Base-by-base conservation (phyloP, 2,113 vertebrate genomes). In the Tylochromis polylepis region DNA sequence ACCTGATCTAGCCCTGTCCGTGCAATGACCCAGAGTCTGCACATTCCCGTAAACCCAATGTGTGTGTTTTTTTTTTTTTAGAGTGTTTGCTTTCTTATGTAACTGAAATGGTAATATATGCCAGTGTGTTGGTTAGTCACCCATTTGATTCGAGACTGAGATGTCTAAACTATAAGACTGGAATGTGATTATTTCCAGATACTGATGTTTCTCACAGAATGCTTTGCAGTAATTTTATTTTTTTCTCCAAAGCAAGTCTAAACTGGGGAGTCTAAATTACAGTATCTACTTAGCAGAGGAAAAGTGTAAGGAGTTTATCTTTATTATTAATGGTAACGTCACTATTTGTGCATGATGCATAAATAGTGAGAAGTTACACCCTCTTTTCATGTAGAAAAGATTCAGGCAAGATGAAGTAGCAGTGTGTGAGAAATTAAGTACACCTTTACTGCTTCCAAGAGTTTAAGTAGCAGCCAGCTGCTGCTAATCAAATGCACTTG, bases 11-110 rank as follows among this genome's bases (percentile, higher is more conserved):
- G 55, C 29, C 6, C 12, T 29, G 53, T 55, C 29, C n/a, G 85
- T 51, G 86, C 89, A 88, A 87, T 80, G 86, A 94, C 53, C 81
- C 78, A 46, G 55, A 67, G 36, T 57, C 49, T 18, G 70, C 5
- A 53, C 57, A 41, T 84, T 86, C 60, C 49, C 18, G 29, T 34
- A 12, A 59, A 87, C 53, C 10, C 3, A 70, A 79, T 75, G 5
- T n/a, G 41, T 12, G 15, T 49, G n/a, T 11, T 14, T 16, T 10
- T 24, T 43, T 7, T 34, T 57, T 15, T 72, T 5, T 22, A 38
- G 31, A 38, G 60, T 65, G 31, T 43, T 75, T 80, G 12, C 38
- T 36, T 56, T 15, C 9, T 41, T 81, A 27, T 3, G 6, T 12
- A 88, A 81, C 36, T 82, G 15, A 51, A 75, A 70, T 36, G 8